phyloP scores from a whole-genome alignment of 2,888 invertebrate genomes.

The Lutraria lutraria region DNA sequence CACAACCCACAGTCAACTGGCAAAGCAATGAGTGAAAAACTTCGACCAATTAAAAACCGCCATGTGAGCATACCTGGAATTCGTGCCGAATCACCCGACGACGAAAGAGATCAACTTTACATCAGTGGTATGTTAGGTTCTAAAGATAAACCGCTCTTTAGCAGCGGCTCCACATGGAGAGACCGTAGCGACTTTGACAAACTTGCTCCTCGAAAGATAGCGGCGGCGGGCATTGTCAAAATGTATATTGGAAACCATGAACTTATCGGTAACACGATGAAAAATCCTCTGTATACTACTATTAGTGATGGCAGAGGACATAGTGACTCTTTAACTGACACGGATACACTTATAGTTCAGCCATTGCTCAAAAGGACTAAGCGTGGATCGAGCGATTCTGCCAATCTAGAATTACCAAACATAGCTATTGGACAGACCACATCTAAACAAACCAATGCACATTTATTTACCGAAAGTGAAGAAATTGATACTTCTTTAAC shows the following conservation, averaged over 20 bases:
- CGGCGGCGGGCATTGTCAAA: slow-evolving; percentile 65
- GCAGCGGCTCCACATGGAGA: slow-evolving; percentile 62
- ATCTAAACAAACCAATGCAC: slow-evolving; percentile 8
- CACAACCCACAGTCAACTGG: slow-evolving; percentile 61
- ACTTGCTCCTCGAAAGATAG: slow-evolving; percentile 55
- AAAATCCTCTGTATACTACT: slow-evolving; percentile 53
- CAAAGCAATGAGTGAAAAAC: slow-evolving; percentile 44
- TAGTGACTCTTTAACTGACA: slow-evolving; percentile 42
- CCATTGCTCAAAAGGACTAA: slow-evolving; percentile 60
- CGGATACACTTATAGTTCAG: slow-evolving; percentile 61
- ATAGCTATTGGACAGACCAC: slow-evolving; percentile 45
- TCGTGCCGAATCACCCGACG: slow-evolving; percentile 57
- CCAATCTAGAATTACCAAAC: slow-evolving; percentile 54
- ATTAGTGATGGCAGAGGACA: slow-evolving; percentile 62
- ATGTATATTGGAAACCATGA: slow-evolving; percentile 67
- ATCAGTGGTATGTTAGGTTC: slow-evolving; percentile 44
- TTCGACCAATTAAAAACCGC: slow-evolving; percentile 61
- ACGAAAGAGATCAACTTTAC: slow-evolving; percentile 57
- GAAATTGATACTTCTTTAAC: slow-evolving; percentile 41
- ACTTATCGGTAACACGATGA: slow-evolving; percentile 49
- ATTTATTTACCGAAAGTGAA: slow-evolving; percentile 42
- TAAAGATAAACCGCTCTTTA: slow-evolving; percentile 45
- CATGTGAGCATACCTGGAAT: slow-evolving; percentile 69
- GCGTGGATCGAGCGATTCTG: slow-evolving; percentile 31
- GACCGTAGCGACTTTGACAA: slow-evolving; percentile 60